phyloP scores from a whole-genome alignment of 2,113 vertebrate species.

The Capreolus pygargus region DNA sequence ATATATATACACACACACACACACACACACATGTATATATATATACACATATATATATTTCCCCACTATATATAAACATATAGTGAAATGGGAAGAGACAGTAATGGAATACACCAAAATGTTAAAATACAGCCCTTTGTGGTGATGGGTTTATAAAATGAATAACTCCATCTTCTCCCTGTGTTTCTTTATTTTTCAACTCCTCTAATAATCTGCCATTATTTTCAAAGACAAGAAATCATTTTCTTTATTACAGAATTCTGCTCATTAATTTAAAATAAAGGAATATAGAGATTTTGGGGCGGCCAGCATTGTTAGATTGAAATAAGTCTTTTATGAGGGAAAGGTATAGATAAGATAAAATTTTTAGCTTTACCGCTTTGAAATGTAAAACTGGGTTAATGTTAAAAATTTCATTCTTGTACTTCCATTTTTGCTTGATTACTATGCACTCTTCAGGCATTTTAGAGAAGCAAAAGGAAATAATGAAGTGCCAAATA shows the following conservation, averaged over 20 bases:
- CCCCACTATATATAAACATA: neutral
- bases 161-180: neutral
- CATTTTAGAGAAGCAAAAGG: constrained; percentile 55
- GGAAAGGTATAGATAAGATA: constrained; percentile 11
- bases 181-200: neutral
- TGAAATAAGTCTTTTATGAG: neutral
- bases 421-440: constrained; percentile 44
- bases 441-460: constrained; percentile 36
- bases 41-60: neutral
- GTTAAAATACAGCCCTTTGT: neutral
- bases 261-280: constrained; percentile 13
- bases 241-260: neutral
- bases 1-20: neutral
- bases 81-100: neutral
- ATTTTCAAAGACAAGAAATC: constrained; percentile 6
- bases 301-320: neutral
- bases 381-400: constrained; percentile 65
- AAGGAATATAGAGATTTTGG: neutral
- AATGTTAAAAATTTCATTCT: constrained; percentile 63
- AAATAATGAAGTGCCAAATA: constrained; percentile 48
- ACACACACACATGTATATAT: neutral
- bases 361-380: constrained; percentile 47
- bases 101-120: neutral
- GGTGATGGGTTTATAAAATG: neutral
- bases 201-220: neutral